Base-by-base conservation (phyloP, 2,888 invertebrate species). In the Caenorhabditis macrosperma region DNA sequence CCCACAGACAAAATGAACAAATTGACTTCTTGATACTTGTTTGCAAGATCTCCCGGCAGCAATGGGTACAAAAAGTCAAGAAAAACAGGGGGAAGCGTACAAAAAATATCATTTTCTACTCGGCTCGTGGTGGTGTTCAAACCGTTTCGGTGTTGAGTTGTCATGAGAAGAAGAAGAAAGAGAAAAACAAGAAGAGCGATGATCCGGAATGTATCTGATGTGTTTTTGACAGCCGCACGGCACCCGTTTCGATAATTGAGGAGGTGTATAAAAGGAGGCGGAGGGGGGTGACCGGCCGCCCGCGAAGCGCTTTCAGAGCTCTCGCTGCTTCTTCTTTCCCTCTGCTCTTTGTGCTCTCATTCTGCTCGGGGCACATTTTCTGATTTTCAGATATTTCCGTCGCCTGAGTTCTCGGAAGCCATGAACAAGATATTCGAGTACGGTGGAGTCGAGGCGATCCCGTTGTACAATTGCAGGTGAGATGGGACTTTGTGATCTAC, bases 401-500 rank as follows among this genome's bases (percentile, higher is more conserved):
- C 12, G 10, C 50, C 6, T 50, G 24, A 12, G 17, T 52, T n/a
- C 4, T 38, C 30, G 17, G 20, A 61, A 10, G 7, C 3, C 28
- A 74, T 74, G 72, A 30, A 74, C 30, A 35, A 57, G 22, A 41
- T 74, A 4, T 15, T 74, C 41, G 30, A 74, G 35, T 74, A 74
- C 33, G 72, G 72, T 17, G 63, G 64, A 17, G 72, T 74, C 1
- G 72, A 74, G 22, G 24, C 30, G 15, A 74, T 63, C 38, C 72
- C 72, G 1, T 54, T 64, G 38, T 74, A 64, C 30, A 74, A 74
- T 20, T 74, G 72, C 72, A 74, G 72, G 72, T 74, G 22, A 30
- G 61, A n/a, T 41, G 1, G 10, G 10, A 38, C 10, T 33, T 7
- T 5, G 33, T 7, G 33, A 5, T 33, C 33, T 33, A 15, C n/a